Conservation (phyloP, 1,140 invertebrate species). For the Drosophila insularis region DNA sequence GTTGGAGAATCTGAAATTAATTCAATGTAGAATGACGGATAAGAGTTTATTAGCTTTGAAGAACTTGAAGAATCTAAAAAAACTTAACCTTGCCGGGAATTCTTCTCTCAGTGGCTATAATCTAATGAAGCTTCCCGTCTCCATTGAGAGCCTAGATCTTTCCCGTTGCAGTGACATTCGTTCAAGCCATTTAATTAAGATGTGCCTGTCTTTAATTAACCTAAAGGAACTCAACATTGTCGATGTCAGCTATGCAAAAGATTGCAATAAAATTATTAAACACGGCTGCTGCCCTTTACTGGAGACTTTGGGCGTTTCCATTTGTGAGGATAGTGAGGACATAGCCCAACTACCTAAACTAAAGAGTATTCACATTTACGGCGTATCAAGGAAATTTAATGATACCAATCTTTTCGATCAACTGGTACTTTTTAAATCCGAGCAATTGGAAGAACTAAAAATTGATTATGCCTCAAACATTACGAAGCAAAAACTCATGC, state of each 20-base stretch:
- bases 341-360: no score
- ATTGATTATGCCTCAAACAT: no score
- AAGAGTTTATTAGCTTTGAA: constrained; percentile 2
- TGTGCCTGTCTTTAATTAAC: background rate
- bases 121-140: constrained; percentile 12
- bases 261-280: background rate
- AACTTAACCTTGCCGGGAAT: constrained; percentile 35
- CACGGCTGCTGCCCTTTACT: background rate
- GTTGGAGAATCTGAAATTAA: constrained; percentile 19
- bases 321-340: no score
- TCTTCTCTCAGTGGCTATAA: constrained; percentile 8
- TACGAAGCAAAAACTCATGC: background rate
- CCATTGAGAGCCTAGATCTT: constrained; percentile 31
- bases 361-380: no score
- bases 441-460: no score
- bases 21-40: constrained; percentile 16
- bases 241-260: background rate
- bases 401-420: no score
- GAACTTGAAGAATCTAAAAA: constrained; percentile 27
- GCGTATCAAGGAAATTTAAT: no score
- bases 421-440: no score
- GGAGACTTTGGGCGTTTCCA: no score
- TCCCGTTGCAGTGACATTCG: constrained; percentile 5
- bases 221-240: constrained; percentile 36
- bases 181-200: background rate